Evolutionary conservation across 2,113 vertebrate genomes (phyloP).

Genomic region (Corydoras sp.): DNA sequence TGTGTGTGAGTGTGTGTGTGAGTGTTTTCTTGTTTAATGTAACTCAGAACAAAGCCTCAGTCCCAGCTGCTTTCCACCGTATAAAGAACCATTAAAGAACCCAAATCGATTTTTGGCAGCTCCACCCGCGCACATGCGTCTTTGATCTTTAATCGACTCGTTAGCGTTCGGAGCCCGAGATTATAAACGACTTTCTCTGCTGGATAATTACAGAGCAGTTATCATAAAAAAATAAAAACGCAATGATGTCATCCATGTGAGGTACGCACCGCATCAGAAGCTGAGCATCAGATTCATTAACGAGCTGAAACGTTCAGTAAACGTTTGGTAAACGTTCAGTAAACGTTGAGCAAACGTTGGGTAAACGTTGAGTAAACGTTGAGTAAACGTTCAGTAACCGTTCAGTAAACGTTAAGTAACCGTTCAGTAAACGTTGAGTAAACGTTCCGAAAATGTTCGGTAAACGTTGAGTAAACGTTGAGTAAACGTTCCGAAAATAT

Average conservation of each 20-base stretch:
- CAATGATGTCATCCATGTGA: not conserved
- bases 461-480: too few species aligned
- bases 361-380: too few species aligned
- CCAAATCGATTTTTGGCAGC: constrained; percentile 9
- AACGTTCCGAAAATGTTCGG: too few species aligned
- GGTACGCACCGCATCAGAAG: not conserved
- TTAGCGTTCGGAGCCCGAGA: constrained; percentile 10
- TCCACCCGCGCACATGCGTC: not conserved
- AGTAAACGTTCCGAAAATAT: too few species aligned
- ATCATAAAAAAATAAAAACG: constrained; percentile 7
- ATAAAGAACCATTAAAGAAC: constrained; percentile 21
- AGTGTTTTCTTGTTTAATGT: not conserved
- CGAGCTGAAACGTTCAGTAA: too few species aligned
- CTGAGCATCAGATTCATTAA: too few species aligned
- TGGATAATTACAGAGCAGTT: not conserved
- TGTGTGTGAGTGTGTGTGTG: not conserved
- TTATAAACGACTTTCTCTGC: not conserved
- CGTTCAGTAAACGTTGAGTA: too few species aligned
- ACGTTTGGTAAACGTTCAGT: too few species aligned
- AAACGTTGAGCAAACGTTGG: too few species aligned
- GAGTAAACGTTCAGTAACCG: too few species aligned
- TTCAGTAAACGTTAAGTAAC: too few species aligned
- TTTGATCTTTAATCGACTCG: constrained; percentile 5
- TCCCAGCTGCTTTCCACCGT: constrained; percentile 6
- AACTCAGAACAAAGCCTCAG: not conserved